phyloP scores from a whole-genome alignment of 2,797 vertebrate genomes.

The Emys orbicularis region DNA sequence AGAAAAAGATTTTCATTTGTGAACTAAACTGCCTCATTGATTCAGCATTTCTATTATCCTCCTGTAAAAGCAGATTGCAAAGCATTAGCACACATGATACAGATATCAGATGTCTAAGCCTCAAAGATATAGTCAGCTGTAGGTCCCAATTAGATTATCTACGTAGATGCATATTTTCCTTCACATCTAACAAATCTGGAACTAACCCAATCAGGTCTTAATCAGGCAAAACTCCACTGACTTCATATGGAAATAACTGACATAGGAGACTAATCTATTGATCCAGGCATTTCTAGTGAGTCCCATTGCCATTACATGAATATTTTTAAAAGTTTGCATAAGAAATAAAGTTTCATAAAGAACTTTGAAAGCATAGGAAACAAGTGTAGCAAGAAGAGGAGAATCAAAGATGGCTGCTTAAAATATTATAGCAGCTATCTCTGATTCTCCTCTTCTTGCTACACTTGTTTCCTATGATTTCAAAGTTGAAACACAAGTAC shows the following conservation, averaged over 20 bases:
- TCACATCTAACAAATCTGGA: background rate
- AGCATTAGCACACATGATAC: background rate
- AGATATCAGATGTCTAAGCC: background rate
- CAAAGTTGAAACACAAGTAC: background rate
- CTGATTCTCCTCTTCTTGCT: background rate
- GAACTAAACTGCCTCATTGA: background rate
- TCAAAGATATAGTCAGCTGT: background rate
- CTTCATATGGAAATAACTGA: background rate
- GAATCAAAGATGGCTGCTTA: background rate
- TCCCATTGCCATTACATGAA: background rate
- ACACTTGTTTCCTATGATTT: background rate
- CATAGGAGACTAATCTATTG: background rate
- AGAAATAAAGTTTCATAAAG: background rate
- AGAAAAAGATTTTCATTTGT: background rate
- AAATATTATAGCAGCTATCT: background rate
- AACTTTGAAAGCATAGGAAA: background rate
- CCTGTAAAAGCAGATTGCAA: background rate
- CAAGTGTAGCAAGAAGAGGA: background rate
- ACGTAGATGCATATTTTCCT: background rate
- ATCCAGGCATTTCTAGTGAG: background rate
- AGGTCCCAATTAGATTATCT: background rate
- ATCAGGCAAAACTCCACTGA: background rate
- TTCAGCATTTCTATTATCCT: background rate
- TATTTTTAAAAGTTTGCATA: background rate
- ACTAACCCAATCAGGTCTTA: background rate